phyloP scores from a whole-genome alignment of 2,113 vertebrate genomes.

The Centrocercus urophasianus region DNA sequence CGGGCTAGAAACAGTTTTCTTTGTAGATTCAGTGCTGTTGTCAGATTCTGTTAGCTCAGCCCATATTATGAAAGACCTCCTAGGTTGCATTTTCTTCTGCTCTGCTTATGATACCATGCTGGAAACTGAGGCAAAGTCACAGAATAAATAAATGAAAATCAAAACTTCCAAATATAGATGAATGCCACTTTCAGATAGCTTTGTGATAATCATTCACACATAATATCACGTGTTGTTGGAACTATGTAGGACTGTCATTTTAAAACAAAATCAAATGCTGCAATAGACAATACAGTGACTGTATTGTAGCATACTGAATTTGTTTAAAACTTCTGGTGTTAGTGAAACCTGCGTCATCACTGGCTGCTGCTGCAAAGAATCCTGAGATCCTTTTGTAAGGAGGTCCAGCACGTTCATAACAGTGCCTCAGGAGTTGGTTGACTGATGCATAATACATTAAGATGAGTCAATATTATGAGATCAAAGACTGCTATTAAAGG shows the following conservation, averaged over 20 bases:
- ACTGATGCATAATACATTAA: neutral
- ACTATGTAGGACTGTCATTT: neutral
- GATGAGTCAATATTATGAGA: neutral
- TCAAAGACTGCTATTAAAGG: neutral
- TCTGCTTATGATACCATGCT: neutral
- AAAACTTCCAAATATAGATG: neutral
- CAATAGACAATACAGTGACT: neutral
- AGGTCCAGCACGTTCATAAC: neutral
- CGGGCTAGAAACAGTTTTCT: neutral
- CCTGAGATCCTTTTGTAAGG: neutral
- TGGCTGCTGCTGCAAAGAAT: conserved; percentile 5
- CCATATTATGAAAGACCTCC: neutral
- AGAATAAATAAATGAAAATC: neutral
- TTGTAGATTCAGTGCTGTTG: neutral
- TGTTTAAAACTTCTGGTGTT: conserved; percentile 9
- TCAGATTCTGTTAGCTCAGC: neutral
- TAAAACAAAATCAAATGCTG: conserved; percentile 16
- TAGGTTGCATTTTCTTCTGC: neutral
- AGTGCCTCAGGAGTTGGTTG: neutral
- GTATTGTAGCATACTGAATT: conserved; percentile 5
- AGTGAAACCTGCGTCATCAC: neutral
- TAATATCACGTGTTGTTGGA: neutral
- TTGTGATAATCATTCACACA: neutral
- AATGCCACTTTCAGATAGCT: neutral
- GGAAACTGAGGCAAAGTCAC: neutral